Conservation (phyloP, 2,888 invertebrate genomes). For the Keiferia lycopersicella region DNA sequence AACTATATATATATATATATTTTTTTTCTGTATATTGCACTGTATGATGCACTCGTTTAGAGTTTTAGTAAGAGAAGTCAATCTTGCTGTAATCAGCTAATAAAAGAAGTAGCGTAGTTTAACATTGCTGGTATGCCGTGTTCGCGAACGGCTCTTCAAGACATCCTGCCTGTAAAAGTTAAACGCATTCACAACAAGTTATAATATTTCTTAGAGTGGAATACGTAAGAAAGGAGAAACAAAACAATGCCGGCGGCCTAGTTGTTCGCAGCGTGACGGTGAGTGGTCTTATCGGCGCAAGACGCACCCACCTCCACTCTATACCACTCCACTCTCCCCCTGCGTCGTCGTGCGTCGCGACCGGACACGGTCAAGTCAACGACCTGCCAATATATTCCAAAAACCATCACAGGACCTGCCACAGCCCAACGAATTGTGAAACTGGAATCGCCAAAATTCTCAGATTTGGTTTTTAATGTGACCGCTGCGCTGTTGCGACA, state of each 20-base stretch:
- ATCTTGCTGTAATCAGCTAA: too few species aligned
- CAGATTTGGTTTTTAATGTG: not conserved
- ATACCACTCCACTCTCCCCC: slow-evolving; percentile 33
- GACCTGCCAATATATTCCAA: slow-evolving; percentile 40
- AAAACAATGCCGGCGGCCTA: slow-evolving; percentile 57
- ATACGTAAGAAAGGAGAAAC: slow-evolving; percentile 34
- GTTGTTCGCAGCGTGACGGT: slow-evolving; percentile 61
- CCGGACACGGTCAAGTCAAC: slow-evolving; percentile 41
- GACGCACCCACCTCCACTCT: slow-evolving; percentile 39
- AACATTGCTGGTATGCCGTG: not conserved
- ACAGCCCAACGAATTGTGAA: not conserved
- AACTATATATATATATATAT: not conserved
- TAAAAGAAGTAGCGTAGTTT: too few species aligned
- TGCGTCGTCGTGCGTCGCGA: slow-evolving; percentile 31
- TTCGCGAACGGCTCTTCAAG: not conserved
- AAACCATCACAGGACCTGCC: slow-evolving; percentile 12
- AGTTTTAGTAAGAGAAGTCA: too few species aligned
- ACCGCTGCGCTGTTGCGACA: not conserved
- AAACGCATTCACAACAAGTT: not conserved
- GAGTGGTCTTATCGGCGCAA: slow-evolving; percentile 46
- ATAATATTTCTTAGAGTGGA: slow-evolving; percentile 8
- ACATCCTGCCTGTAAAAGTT: not conserved
- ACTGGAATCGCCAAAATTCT: slow-evolving; percentile 9
- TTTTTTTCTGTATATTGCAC: too few species aligned
- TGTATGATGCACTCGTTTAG: too few species aligned